Evolutionary conservation across 1,140 invertebrate species (phyloP).

Genomic region (Rhynchophorus ferrugineus): DNA sequence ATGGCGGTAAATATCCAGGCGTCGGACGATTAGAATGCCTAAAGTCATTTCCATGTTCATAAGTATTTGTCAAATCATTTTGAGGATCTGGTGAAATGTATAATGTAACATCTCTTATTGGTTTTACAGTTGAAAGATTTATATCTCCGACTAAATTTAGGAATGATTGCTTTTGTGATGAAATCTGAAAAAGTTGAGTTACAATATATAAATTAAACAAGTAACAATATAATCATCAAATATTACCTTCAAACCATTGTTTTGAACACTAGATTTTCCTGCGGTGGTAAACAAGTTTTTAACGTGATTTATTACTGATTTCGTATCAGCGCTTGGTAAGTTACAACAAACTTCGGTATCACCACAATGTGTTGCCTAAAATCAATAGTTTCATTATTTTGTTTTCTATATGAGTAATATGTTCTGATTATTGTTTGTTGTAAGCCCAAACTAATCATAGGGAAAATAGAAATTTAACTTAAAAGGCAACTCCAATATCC

Average conservation of each 20-base stretch:
- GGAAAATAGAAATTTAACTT: too few species aligned
- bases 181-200: too few species aligned
- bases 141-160: not conserved
- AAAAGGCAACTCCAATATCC: too few species aligned
- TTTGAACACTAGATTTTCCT: not conserved
- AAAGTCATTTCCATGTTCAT: not conserved
- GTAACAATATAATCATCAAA: too few species aligned
- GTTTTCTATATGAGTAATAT: too few species aligned
- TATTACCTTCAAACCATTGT: too few species aligned
- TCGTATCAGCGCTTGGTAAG: not conserved
- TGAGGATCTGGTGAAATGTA: not conserved
- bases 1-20: not conserved
- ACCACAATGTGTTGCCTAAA: not conserved
- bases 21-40: not conserved
- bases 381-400: not conserved
- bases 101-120: not conserved
- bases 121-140: not conserved
- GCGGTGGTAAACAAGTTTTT: not conserved
- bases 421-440: too few species aligned
- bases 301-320: not conserved
- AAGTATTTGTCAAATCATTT: not conserved
- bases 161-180: too few species aligned
- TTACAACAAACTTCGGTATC: not conserved
- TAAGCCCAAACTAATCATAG: too few species aligned
- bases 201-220: too few species aligned